Base-by-base conservation (phyloP, 2,888 invertebrate species). In the Epinotia demarniana region DNA sequence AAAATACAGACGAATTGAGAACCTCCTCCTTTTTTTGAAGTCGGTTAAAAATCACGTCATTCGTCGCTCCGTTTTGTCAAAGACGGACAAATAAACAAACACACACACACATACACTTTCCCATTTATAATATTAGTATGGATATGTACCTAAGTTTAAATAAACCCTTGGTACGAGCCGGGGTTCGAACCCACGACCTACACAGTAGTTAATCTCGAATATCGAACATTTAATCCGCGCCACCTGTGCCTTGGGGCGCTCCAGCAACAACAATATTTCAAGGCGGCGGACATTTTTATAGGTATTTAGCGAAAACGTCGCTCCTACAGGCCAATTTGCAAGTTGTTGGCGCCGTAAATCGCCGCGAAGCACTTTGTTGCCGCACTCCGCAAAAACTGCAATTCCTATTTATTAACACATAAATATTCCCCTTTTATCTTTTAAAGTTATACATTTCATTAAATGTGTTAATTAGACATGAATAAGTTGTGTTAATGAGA, bases 261-360 rank as follows among this genome's bases (percentile, higher is more conserved):
- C 78, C 84, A 84, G 86, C 88, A 89, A 89, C 91, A 88, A 91
- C 92, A 89, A 92, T 93, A 93, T 92, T 91, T 93, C 91, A 93
- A 91, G 80, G 86, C 79, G 86, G 87, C 88, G 89, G 93, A 93
- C 93, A 92, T 92, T 93, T 93, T 93, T 93, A 93, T 93, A 93
- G 93, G 92, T 93, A 93, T 93, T 93, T 93, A 93, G 93, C 93
- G 91, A 92, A 91, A 93, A 90, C 90, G 92, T 92, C 92, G 90
- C 91, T 88, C 89, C 91, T 88, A 85, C 91, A 87, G 90, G 89
- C 92, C 92, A 92, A 93, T 93, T 93, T 93, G 92, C 93, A 92
- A 93, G 88, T 93, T 93, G 93, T 93, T 93, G 92, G 92, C 89
- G 85, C 85, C 83, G 91, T 93, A 92, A 92, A 93, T 92, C 89